Base-by-base conservation (phyloP, 1,140 invertebrate species). In the Zaprionus ghesquierei region DNA sequence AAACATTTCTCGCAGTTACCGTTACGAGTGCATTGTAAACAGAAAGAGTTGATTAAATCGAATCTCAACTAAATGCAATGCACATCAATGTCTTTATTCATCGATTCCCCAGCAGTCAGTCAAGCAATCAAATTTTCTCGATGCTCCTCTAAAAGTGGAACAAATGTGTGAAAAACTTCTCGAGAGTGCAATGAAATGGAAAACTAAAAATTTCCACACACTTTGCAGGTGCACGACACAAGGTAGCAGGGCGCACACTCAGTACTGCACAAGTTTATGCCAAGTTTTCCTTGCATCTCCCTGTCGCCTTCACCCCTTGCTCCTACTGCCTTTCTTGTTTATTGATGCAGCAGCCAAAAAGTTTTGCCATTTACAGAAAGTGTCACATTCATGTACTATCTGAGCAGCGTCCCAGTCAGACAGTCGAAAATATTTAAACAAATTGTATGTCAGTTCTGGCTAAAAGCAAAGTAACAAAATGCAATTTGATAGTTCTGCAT, bases 371-470 rank as follows among this genome's bases (percentile, higher is more conserved):
- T 62, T 25, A 25, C 25, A 27, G 41, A 75, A 59, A 62, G 62
- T 78, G 63, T 73, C 71, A 53, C 25, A 33, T 62, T 38, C 31
- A 23, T 54, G 35, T 49, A 50, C 41, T 46, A 22, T 22, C 35
- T 41, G 35, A 15, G 35, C n/a, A 38, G n/a, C 13, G 35, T 58
- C 35, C 35, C n/a, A 8, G n/a, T n/a, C 35, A 41, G 64, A 22
- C 35, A 61, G 54, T 35, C 13, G 29, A 10, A 62, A 69, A 50
- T 58, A 73, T 68, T 73, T 73, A 54, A 77, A 79, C 75, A 79
- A 78, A 68, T 79, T 73, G 75, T 63, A 46, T 60, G 75, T 55
- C 75, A 62, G 33, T 41, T 41, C 41, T 31, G 23, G 50, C 50
- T 18, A 18, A 13, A 3, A 3, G 10, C 41, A 18, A 20, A 51